Evolutionary conservation across 2,888 invertebrate species (phyloP), one percentile per base, ranked within the genome.

Genomic region (Pherbina coryleti): DNA sequence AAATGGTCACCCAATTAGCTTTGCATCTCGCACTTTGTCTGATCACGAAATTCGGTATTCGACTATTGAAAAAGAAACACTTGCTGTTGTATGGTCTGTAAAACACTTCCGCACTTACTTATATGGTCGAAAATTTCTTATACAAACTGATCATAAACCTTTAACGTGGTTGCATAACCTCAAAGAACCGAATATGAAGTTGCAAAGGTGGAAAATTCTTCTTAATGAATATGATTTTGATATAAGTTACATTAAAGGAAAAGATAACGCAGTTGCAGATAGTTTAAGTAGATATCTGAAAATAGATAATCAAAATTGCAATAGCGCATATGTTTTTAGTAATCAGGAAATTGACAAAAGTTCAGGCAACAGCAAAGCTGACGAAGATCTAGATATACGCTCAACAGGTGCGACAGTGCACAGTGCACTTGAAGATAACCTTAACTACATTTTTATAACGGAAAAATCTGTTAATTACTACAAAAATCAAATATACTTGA

Each of bases 21-120:
- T 80, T 72, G 79, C 85, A 0, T 85, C 85, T 22, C 71, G 86
- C 78, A 84, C 82, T 2, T 72, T 81, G 73, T 79, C 70, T n/a
- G 37, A 74, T 28, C 69, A 81, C 0, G 83, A 85, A 80, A 51
- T 11, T 3, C 83, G 82, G n/a, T n/a, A n/a, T n/a, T n/a, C n/a
- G n/a, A 82, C 82, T 25, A 31, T 64, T 17, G 28, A 31, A 28
- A 28, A 64, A 14, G 4, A 64, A 3, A 14, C n/a, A 8, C 31
- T 31, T 25, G 28, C 31, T 31, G 14, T 14, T 28, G 25, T 31
- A 34, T 31, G 31, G 31, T 28, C 64, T 53, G 25, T 1, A 28
- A 64, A 64, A 17, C 31, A 66, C n/a, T n/a, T n/a, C n/a, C n/a
- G n/a, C n/a, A n/a, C n/a, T n/a, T n/a, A n/a, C n/a, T n/a, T n/a